Base-by-base conservation (phyloP, 1,140 invertebrate species). In the Colletes latitarsis region DNA sequence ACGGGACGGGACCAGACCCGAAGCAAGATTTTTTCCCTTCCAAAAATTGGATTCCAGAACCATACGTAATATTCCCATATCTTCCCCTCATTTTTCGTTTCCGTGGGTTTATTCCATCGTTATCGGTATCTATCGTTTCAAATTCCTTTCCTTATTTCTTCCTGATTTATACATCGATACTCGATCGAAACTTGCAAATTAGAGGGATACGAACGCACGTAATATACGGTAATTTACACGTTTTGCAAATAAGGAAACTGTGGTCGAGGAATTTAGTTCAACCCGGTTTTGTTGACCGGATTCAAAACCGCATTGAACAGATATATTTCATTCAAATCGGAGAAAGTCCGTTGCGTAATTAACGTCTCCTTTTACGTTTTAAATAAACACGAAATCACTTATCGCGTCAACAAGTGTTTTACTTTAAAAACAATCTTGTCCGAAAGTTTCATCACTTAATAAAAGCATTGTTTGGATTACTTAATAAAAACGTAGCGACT, bases 21-120 rank as follows among this genome's bases (percentile, higher is more conserved):
- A 41, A 82, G 17, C 74, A 72, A 52, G 60, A 84, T 64, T 43
- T 69, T 80, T 84, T 64, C 66, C 76, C 75, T 21, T 19, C 52
- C 53, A 84, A 82, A 74, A 88, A 52, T 62, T 81, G 82, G 72
- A 86, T 88, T 86, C 88, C 84, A 82, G 46, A 82, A 39, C n/a
- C 55, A 30, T 78, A 77, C 78, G 87, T 89, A 87, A 88, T 55
- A 10, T 21, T 57, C 58, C 49, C 46, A 30, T 30, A 30, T 30
- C 71, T 46, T 6, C 62, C 21, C 5, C 67, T 53, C 21, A 19
- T 49, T 15, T 66, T 69, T 76, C 41, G 15, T 46, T 77, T 21
- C 0, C 43, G 17, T 3, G 6, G 2, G n/a, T 30, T 30, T 30
- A 43, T 43, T 55, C 71, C 19, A 19, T 2, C 30, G 10, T 5